These are phyloP conservation scores for Leptonema lineaticorne DNA, from an alignment of 1,140 invertebrate species.

Conservation along the genomic window DNA sequence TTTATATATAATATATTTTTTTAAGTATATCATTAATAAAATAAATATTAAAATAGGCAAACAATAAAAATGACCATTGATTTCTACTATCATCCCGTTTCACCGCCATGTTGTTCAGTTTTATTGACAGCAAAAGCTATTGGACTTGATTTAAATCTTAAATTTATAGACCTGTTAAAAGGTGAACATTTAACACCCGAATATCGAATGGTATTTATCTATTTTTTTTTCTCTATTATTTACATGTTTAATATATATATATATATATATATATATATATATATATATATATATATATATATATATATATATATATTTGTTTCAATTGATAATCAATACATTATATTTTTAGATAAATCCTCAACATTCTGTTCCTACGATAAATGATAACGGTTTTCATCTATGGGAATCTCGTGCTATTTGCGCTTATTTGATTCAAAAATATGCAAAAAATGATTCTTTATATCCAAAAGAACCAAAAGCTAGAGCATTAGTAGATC, in stretches of 20 bases:
- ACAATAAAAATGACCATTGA: conserved; percentile 42
- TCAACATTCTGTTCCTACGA: conserved; percentile 68
- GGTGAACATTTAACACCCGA: conserved; percentile 71
- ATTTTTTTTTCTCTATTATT: no score
- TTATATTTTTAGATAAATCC: conserved; percentile 64
- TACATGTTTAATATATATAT: no score
- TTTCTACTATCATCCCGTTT: conserved; percentile 59
- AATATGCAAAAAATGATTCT: conserved; percentile 70
- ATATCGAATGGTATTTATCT: conserved; percentile 75
- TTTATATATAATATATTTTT: no score
- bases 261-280: no score
- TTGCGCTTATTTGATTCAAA: conserved; percentile 67
- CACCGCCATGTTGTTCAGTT: conserved; percentile 61
- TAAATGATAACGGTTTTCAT: conserved; percentile 67
- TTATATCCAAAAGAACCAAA: conserved; percentile 75
- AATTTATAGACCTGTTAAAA: conserved; percentile 61
- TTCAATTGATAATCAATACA: no score
- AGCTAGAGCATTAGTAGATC: conserved; percentile 69
- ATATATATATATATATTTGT: no score
- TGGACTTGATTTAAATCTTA: conserved; percentile 67
- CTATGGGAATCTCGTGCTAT: conserved; percentile 75
- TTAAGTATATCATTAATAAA: no score
- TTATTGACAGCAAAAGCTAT: conserved; percentile 63
- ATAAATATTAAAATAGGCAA: no score
- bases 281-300: no score